Evolutionary conservation across 2,797 vertebrate genomes (phyloP).

Genomic region (Pseudotriccus pelzelni): DNA sequence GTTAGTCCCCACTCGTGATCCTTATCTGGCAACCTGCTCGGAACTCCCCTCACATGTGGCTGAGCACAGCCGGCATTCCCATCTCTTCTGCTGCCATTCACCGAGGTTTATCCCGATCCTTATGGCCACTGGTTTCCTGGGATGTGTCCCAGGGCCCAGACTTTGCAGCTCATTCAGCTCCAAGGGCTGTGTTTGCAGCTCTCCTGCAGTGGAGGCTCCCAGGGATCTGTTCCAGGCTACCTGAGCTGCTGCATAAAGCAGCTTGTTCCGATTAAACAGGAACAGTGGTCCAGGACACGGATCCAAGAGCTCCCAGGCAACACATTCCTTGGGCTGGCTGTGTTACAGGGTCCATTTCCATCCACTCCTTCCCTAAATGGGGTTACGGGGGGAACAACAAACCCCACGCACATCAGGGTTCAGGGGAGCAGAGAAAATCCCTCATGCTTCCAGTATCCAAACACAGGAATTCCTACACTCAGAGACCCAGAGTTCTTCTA

Average conservation of each 20-base stretch:
- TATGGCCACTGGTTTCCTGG: accelerated
- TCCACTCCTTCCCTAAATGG: neutral
- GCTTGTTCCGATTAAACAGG: neutral
- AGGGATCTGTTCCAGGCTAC: neutral
- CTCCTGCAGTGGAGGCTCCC: accelerated
- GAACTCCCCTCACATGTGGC: neutral
- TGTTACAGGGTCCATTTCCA: neutral
- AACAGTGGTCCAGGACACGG: neutral
- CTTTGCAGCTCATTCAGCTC: neutral
- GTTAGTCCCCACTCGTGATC: neutral
- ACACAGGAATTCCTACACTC: neutral
- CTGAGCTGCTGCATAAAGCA: neutral
- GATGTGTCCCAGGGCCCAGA: neutral
- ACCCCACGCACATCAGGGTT: neutral
- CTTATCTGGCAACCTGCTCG: neutral
- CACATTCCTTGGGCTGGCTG: neutral
- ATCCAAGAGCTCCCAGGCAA: neutral
- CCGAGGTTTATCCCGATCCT: accelerated
- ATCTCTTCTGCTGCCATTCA: neutral
- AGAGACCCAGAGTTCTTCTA: neutral
- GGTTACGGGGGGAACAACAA: neutral
- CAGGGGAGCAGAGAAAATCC: neutral
- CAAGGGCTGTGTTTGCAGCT: neutral
- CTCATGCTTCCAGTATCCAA: accelerated
- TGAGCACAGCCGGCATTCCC: neutral